Percentiles rank a stretch among this genome's conserved stretches.
These are phyloP conservation scores for Cataglyphis cursor DNA, from an alignment of 2,888 invertebrate genomes.

Conservation along the genomic window DNA sequence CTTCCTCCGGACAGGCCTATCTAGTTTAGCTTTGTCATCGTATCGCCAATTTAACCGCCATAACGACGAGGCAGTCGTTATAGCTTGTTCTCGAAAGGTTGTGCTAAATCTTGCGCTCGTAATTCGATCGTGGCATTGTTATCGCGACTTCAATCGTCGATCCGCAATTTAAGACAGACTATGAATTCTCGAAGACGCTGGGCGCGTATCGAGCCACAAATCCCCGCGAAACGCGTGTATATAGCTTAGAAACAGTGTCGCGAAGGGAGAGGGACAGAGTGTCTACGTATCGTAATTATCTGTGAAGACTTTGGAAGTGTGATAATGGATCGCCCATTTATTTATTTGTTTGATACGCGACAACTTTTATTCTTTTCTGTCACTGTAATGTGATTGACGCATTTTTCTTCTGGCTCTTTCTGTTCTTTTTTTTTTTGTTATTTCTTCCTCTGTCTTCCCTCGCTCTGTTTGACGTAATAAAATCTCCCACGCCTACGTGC, in stretches of 20 bases:
- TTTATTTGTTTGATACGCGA: not conserved
- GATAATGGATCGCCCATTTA: not conserved
- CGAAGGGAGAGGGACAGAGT: constrained; percentile 7
- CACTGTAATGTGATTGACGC: constrained; percentile 58
- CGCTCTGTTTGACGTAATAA: constrained; percentile 48
- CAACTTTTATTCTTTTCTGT: constrained; percentile 46
- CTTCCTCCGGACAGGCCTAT: constrained; percentile 86
- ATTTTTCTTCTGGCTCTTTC: constrained; percentile 44
- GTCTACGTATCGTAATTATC: constrained; percentile 26
- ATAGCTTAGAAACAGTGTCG: constrained; percentile 40
- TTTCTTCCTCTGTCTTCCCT: constrained; percentile 31
- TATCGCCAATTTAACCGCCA: not conserved
- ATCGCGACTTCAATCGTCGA: not conserved
- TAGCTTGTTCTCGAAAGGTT: constrained; percentile 41
- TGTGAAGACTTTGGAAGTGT: constrained; percentile 4
- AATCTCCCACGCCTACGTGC: constrained; percentile 50
- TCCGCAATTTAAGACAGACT: not conserved
- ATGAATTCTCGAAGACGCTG: not conserved
- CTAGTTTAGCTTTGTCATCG: constrained; percentile 85
- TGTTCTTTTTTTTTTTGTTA: constrained; percentile 36
- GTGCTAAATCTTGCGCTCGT: constrained; percentile 27
- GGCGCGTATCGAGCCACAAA: not conserved
- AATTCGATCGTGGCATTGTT: not conserved
- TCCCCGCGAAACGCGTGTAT: constrained; percentile 33
- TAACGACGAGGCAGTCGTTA: not conserved